phyloP scores from a whole-genome alignment of 2,797 vertebrate species.

The Psittacula derbiana region DNA sequence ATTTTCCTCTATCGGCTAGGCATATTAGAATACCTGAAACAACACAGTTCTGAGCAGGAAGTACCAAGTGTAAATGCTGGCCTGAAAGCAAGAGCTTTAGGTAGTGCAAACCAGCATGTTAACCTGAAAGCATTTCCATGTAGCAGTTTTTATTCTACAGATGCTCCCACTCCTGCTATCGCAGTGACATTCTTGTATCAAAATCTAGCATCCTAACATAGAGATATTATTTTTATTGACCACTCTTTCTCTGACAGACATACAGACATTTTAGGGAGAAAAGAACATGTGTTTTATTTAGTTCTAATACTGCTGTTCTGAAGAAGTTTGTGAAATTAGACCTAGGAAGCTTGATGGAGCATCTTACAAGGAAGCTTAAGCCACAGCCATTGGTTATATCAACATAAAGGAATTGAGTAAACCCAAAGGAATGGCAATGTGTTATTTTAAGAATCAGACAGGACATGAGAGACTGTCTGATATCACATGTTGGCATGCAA shows the following conservation, averaged over 20 bases:
- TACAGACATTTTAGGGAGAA: not conserved
- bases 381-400: conserved; percentile 18
- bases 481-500: not conserved
- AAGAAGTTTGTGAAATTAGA: not conserved
- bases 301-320: not conserved
- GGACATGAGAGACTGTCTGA: not conserved
- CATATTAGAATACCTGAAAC: not conserved
- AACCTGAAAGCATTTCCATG: not conserved
- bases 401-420: not conserved
- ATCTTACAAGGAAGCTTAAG: conserved; percentile 14
- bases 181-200: not conserved
- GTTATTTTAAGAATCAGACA: conserved; percentile 48
- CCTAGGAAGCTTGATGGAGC: not conserved
- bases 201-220: not conserved
- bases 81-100: not conserved
- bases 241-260: not conserved
- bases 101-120: not conserved
- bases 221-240: not conserved
- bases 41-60: not conserved
- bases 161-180: not conserved
- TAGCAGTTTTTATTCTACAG: not conserved
- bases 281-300: not conserved
- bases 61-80: not conserved
- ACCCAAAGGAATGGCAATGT: conserved; percentile 17
- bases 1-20: not conserved